Evolutionary conservation across 2,113 vertebrate genomes (phyloP), one percentile per base, ranked within the genome.

Genomic region (Dasyornis broadbenti): DNA sequence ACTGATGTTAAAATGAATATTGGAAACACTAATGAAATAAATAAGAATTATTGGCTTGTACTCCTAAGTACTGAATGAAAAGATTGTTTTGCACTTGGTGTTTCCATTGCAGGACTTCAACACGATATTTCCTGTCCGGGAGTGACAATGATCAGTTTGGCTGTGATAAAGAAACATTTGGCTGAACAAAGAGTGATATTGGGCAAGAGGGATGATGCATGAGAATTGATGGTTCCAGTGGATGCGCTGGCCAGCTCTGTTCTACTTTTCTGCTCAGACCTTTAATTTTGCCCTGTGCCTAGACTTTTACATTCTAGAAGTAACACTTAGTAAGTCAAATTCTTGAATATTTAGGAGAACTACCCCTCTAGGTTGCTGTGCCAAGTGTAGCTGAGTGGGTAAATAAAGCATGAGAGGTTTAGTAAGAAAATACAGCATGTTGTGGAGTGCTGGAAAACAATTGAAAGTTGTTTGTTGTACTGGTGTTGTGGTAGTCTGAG

Each of bases 151-250:
- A 78, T 93, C n/a, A 14, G 24, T 91, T 91, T 97, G 96, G 92
- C 91, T 93, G 80, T 57, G 77, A 54, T 49, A 78, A 31, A 50
- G 64, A 91, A 80, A 75, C 33, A 26, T 90, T 95, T 92, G 88
- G 82, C 90, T 91, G 91, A 81, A 85, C 86, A 94, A 89, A 95
- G 82, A 16, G 82, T 94, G 77, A 85, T 82, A 52, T 57, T 97
- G 70, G 82, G 92, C 90, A 89, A 89, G 79, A 88, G 59, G 45
- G 86, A 66, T 63, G 89, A 77, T 92, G 75, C 35, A 19, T 2
- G 0, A 72, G 63, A 53, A 35, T 13, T 52, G 4, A 35, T 60
- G 40, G 9, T 88, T 82, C 30, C 17, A 82, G 70, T 1, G 0
- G 28, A 10, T 60, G 61, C 0, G 0, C 65, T 61, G 91, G 83